Percentiles rank a stretch among this genome's conserved stretches.
These are phyloP conservation scores for Oreohelix idahoensis DNA, from an alignment of 1,140 invertebrate genomes.

Conservation along the genomic window DNA sequence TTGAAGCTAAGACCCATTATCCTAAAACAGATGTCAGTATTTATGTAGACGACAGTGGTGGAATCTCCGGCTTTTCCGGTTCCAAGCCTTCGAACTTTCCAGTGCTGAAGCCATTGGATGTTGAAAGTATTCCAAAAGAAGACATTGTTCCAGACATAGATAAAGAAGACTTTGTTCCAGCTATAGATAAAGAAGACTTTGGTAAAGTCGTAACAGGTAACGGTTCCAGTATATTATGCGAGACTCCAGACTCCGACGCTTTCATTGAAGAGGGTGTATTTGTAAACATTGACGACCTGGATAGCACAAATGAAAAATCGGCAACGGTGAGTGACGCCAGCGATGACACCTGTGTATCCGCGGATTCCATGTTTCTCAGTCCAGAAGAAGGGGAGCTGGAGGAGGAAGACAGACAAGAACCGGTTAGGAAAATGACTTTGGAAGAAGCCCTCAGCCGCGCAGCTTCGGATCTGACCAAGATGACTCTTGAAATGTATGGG, in stretches of 20 bases:
- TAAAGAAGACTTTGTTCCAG: no score
- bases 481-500: neutral
- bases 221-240: neutral
- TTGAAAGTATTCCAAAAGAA: neutral
- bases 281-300: slow-evolving; percentile 65
- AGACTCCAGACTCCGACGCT: slow-evolving; percentile 48
- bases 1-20: slow-evolving; percentile 1
- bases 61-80: no score
- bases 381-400: slow-evolving; percentile 49
- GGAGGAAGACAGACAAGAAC: neutral
- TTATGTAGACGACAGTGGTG: no score
- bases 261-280: slow-evolving; percentile 62
- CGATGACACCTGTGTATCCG: slow-evolving; percentile 45
- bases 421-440: slow-evolving; percentile 41
- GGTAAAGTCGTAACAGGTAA: neutral
- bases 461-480: slow-evolving; percentile 27
- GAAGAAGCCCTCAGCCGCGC: slow-evolving; percentile 50
- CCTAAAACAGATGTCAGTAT: no score
- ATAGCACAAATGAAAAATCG: slow-evolving; percentile 36
- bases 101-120: neutral
- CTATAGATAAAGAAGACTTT: neutral
- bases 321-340: slow-evolving; percentile 36
- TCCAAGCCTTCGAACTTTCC: neutral
- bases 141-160: no score
- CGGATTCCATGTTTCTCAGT: slow-evolving; percentile 53